phyloP scores from a whole-genome alignment of 2,797 vertebrate genomes.

The Coilia nasus region DNA sequence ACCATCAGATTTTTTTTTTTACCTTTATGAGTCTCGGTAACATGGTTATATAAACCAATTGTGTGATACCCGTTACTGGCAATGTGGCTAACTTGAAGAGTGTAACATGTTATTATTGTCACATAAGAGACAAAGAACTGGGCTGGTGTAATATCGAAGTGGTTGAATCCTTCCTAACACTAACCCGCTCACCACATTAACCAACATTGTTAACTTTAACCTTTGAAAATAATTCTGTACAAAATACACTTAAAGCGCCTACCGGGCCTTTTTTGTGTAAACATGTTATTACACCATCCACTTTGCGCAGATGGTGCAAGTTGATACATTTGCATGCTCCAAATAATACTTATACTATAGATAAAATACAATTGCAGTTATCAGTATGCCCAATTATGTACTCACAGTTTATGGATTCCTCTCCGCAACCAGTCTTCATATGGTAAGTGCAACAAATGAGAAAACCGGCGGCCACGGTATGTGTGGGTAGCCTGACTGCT shows the following conservation, averaged over 20 bases:
- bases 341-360: not conserved
- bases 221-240: not conserved
- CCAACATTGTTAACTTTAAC: not conserved
- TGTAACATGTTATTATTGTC: conserved; percentile 4
- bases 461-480: not conserved
- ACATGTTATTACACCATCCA: not conserved
- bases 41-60: not conserved
- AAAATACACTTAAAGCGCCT: not conserved
- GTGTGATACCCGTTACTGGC: too few relatives aligned
- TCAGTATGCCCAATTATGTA: not conserved
- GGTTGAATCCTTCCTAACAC: not conserved
- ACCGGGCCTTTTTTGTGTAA: not conserved
- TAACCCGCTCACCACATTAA: not conserved
- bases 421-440: not conserved
- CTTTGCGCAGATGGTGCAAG: not conserved
- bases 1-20: not conserved
- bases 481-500: conserved; percentile 20
- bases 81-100: not conserved
- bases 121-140: conserved; percentile 39
- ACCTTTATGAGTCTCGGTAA: not conserved
- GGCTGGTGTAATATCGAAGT: not conserved
- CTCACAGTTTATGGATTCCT: not conserved
- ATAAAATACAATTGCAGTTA: not conserved
- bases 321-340: not conserved
- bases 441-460: not conserved